Evolutionary conservation across 1,140 invertebrate genomes (phyloP).

Genomic region (Sipha flava): DNA sequence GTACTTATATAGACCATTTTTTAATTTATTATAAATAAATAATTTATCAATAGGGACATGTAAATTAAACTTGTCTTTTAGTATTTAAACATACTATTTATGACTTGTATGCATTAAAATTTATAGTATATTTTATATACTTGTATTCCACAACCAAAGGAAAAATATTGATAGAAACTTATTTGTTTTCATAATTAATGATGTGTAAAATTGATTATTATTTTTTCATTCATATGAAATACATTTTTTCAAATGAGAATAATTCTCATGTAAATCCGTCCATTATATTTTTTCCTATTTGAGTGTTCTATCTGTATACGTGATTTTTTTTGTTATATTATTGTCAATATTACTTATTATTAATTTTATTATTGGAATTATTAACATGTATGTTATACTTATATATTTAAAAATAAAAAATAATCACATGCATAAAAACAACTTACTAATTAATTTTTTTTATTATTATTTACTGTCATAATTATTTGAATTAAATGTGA

Average conservation of each 20-base stretch:
- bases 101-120: background rate
- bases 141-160: background rate
- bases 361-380: background rate
- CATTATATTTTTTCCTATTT: background rate
- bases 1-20: too few relatives aligned
- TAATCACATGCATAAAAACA: background rate
- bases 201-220: background rate
- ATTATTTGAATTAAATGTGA: background rate
- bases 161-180: background rate
- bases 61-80: background rate
- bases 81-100: background rate
- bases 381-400: background rate
- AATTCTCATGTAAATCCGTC: background rate
- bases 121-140: background rate
- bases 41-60: background rate
- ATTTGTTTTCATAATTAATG: background rate
- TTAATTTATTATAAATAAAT: constrained; percentile 2
- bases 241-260: background rate
- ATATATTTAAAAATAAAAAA: background rate
- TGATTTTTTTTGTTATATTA: background rate
- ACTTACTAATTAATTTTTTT: background rate
- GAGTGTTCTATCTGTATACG: background rate
- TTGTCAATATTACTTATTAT: background rate
- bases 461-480: background rate
- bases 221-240: background rate